phyloP scores from a whole-genome alignment of 2,113 vertebrate species.

The Boleophthalmus pectinirostris region DNA sequence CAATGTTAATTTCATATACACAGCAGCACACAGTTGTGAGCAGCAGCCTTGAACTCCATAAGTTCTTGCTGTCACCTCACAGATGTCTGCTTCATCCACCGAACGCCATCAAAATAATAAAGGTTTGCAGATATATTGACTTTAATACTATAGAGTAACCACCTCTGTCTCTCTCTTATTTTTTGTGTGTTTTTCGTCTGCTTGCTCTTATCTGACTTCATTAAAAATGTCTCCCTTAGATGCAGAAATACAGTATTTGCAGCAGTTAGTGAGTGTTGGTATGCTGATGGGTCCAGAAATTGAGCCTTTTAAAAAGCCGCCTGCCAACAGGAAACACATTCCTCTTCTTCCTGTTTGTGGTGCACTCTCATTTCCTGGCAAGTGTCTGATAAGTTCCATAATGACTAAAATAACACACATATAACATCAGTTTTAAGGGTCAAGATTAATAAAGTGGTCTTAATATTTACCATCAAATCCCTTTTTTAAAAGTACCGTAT shows the following conservation, averaged over 20 bases:
- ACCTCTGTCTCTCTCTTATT: constrained; percentile 59
- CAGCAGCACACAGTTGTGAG: constrained; percentile 42
- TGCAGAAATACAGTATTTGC: constrained; percentile 35
- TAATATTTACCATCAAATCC: neutral
- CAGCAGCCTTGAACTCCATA: constrained; percentile 31
- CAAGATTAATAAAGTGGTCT: neutral
- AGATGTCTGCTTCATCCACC: constrained; percentile 7
- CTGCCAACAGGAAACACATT: constrained; percentile 80
- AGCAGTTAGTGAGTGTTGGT: constrained; percentile 12
- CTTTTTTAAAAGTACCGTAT: neutral
- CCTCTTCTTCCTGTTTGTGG: constrained; percentile 81
- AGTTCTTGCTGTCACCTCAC: constrained; percentile 33
- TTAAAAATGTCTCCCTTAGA: constrained; percentile 49
- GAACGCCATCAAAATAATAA: neutral
- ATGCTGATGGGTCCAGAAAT: constrained; percentile 71
- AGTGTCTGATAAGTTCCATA: constrained; percentile 78
- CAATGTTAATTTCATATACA: constrained; percentile 77
- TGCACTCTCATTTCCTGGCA: constrained; percentile 75
- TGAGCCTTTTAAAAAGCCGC: constrained; percentile 62
- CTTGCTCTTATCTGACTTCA: constrained; percentile 63
- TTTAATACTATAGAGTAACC: neutral
- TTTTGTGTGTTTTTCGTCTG: constrained; percentile 69
- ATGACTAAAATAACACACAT: constrained; percentile 54
- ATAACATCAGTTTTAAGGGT: constrained; percentile 35
- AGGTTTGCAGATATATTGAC: neutral